Base-by-base conservation (phyloP, 1,140 invertebrate species). In the Anoplophora glabripennis region DNA sequence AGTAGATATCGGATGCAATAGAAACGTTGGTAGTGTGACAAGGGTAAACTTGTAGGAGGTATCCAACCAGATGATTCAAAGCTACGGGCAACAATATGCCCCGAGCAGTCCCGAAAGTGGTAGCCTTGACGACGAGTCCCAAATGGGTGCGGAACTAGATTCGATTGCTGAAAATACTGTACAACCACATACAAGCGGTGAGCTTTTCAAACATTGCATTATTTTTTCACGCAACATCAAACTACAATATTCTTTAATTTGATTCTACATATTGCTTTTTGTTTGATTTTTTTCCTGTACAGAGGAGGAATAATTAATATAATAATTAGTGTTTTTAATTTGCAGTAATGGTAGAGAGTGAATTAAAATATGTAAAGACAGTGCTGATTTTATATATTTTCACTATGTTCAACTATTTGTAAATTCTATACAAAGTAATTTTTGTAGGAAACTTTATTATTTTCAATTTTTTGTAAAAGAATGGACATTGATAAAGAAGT, bases 51-150 rank as follows among this genome's bases (percentile, higher is more conserved):
- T 76, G 63, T 72, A 72, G 76, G 75, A 75, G 74, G 75, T 67
- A 73, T 70, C 69, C 72, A 74, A 73, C 72, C 73, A 73, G 73
- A 70, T 66, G 67, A 68, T 66, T 69, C 71, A 67, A 68, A 71
- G 53, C 59, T 72, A 66, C 57, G 67, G 67, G 58, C 69, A 66
- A 47, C 62, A 64, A 52, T 71, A 59, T 65, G 57, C 53, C 54
- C 59, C 58, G 52, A 69, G 65, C 67, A 66, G 68, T 69, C 64
- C 69, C 44, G 67, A 71, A 59, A 68, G 61, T 64, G 65, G 53
- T 65, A 66, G 68, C 59, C 70, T 64, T 67, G 64, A 72, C 53
- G 68, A 72, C 56, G 66, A 74, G 53, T 65, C 60, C 44, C 61
- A 70, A 14, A 57, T 69, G 36, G 69, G 70, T 54, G 63, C 65